These are phyloP conservation scores for Asteroscopus sphinx DNA, from an alignment of 2,888 invertebrate species.

Conservation along the genomic window DNA sequence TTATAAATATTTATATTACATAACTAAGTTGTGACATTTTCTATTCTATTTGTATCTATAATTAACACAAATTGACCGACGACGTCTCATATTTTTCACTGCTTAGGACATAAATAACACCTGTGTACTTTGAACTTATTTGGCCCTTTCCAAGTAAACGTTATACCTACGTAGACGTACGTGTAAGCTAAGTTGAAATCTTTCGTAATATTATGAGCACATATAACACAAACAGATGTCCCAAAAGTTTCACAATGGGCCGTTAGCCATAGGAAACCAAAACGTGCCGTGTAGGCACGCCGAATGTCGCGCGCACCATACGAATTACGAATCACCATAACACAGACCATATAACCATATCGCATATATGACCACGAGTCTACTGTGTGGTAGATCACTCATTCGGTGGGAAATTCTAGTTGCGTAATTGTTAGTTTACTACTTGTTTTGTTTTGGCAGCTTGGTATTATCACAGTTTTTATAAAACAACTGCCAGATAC, in stretches of 20 bases:
- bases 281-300: conserved; percentile 69
- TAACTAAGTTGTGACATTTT: conserved; percentile 16
- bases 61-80: conserved; percentile 6
- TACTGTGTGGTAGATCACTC: conserved; percentile 12
- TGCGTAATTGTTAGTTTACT: conserved; percentile 16
- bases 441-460: conserved; percentile 17
- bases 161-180: conserved; percentile 28
- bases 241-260: conserved; percentile 71
- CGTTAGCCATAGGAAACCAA: conserved; percentile 68
- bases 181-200: conserved; percentile 45
- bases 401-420: conserved; percentile 1
- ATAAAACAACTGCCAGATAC: conserved; percentile 5
- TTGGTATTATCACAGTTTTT: neutral
- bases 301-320: conserved; percentile 7
- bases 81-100: neutral
- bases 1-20: neutral
- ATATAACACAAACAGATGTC: conserved; percentile 52
- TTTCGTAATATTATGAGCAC: conserved; percentile 50
- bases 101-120: conserved; percentile 19
- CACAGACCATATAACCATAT: no score
- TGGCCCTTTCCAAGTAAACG: conserved; percentile 37
- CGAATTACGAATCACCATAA: conserved; percentile 24
- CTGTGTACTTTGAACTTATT: conserved; percentile 5
- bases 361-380: conserved; percentile 3
- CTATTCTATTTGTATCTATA: conserved; percentile 14